Base-by-base conservation (phyloP, 2,113 vertebrate species). In the Ammospiza nelsoni region DNA sequence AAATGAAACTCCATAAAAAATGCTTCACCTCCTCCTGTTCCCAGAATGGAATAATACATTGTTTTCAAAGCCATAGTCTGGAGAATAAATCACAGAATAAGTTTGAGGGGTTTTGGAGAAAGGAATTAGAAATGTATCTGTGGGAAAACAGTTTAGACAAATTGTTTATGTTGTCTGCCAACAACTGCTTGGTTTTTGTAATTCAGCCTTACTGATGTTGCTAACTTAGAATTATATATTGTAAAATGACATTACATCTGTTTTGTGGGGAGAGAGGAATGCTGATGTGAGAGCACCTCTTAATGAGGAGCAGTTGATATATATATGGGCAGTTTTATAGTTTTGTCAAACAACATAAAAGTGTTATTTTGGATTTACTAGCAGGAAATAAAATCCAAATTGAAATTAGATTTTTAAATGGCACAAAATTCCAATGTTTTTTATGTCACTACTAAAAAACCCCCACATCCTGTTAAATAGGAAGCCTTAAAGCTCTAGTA, bases 301-400 rank as follows among this genome's bases (percentile, higher is more conserved):
- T 89, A 69, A 89, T 58, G 71, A 82, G 55, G 29, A 77, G 44
- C 22, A 35, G 39, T 43, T 91, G 74, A 95, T 95, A 46, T 17
- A 82, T 23, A 49, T n/a, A 41, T 84, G 55, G 66, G 21, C 31
- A 76, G 16, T 83, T 95, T 83, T 94, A 87, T 83, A 58, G 81
- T 74, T 93, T 84, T 86, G 48, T 92, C 89, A 92, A 95, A 73
- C 44, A 73, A 39, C 61, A 72, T 93, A 67, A 81, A 94, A 94
- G 14, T 89, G 76, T 92, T 95, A 49, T 82, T 89, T 74, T 92
- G 43, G 46, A 94, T 94, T 94, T 95, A 94, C 43, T 83, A 80
- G 15, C 25, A 83, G 71, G 82, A 90, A 83, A 83, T 92, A 89
- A 92, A 96, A 85, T 62, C 37, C 55, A 73, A 85, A 95, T 85